Conservation (phyloP, 2,113 vertebrate genomes). For the Cryptotis parvus region DNA sequence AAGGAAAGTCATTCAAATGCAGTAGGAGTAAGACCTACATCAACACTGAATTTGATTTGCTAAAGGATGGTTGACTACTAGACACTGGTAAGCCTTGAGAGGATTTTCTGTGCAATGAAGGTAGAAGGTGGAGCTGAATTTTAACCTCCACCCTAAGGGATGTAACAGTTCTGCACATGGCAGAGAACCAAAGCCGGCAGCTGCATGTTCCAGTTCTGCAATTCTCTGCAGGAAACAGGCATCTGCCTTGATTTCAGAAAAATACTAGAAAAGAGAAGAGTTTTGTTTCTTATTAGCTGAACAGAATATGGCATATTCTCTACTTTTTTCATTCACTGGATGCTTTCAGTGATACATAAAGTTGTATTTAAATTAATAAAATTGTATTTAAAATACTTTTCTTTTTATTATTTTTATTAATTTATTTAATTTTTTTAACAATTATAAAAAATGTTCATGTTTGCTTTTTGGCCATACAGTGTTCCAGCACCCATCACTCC, state of each 20-base stretch:
- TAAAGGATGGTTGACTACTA: not conserved
- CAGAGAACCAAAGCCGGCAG: slow-evolving; percentile 50
- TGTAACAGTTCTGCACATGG: not conserved
- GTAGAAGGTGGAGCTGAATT: slow-evolving; percentile 19
- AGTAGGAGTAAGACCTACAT: not conserved
- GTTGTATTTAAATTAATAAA: not conserved
- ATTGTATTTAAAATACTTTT: not conserved
- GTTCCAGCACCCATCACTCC: no score
- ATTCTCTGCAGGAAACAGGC: slow-evolving; percentile 54
- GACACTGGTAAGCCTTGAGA: not conserved
- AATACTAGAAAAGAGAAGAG: slow-evolving; percentile 13
- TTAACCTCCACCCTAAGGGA: not conserved
- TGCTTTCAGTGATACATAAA: not conserved
- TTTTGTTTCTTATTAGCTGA: slow-evolving; percentile 52
- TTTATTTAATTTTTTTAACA: no score
- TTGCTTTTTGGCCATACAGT: no score
- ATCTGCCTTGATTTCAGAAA: slow-evolving; percentile 53
- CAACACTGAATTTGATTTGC: not conserved
- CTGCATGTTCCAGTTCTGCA: slow-evolving; percentile 39
- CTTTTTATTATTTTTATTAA: no score
- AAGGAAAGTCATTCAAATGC: not conserved
- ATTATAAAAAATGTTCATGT: no score
- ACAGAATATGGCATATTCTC: not conserved
- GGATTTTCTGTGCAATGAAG: not conserved
- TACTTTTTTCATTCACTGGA: not conserved